phyloP scores from a whole-genome alignment of 2,888 invertebrate genomes.

The Conus canariensis region DNA sequence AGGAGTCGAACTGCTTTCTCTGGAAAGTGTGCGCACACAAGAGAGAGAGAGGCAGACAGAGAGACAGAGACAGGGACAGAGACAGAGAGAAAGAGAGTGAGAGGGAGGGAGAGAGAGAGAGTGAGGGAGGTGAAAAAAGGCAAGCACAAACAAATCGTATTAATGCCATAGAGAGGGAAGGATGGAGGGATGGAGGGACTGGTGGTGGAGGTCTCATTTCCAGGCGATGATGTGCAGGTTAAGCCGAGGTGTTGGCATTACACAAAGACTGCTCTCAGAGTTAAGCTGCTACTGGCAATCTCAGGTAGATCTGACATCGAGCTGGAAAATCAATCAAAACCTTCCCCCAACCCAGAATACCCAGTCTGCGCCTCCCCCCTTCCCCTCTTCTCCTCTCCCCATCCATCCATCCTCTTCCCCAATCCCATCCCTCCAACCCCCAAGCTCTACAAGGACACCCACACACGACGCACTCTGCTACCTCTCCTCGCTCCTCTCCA shows the following conservation, averaged over 20 bases:
- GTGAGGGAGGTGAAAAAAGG: background rate
- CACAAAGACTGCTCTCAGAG: too few species aligned
- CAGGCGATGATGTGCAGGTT: conserved; percentile 15
- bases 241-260: background rate
- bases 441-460: too few species aligned
- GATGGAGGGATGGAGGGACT: background rate
- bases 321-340: conserved; percentile 13
- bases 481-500: too few species aligned
- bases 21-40: too few species aligned
- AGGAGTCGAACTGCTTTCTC: background rate
- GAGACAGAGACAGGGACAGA: background rate
- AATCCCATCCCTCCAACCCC: background rate
- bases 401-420: background rate
- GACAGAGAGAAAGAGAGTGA: background rate
- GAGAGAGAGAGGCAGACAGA: too few species aligned
- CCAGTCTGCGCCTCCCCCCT: background rate
- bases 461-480: too few species aligned
- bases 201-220: background rate
- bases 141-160: conserved; percentile 25
- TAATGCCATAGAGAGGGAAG: background rate
- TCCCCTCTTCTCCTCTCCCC: background rate
- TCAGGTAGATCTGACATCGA: conserved; percentile 10
- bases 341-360: background rate
- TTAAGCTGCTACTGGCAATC: background rate
- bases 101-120: too few species aligned